A percentile compares a stretch with the other conserved stretches of the same genome.
These are phyloP conservation scores for Nylanderia fulva DNA, from an alignment of 1,140 invertebrate species.

Conservation along the genomic window DNA sequence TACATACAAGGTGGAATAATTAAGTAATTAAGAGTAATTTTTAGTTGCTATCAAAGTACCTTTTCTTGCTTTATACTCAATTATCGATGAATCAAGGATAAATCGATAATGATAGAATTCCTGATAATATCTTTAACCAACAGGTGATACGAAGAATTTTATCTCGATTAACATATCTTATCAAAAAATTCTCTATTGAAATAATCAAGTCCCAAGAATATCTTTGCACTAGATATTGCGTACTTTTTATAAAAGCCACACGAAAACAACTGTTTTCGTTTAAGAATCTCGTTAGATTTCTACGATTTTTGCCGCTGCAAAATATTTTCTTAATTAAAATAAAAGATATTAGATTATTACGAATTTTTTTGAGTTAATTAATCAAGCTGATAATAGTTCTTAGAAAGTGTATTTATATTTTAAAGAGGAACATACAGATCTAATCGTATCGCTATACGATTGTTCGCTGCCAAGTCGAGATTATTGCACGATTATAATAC, in stretches of 20 bases:
- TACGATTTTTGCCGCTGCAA: not conserved
- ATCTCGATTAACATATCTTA: constrained; percentile 59
- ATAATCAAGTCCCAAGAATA: constrained; percentile 9
- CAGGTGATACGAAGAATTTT: constrained; percentile 18
- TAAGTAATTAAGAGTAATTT: too few species aligned
- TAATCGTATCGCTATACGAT: too few species aligned
- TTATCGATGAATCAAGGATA: constrained; percentile 20
- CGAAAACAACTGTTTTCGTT: not conserved
- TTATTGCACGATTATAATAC: too few species aligned
- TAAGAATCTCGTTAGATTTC: not conserved
- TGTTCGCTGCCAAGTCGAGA: too few species aligned
- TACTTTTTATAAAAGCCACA: not conserved
- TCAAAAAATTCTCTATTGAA: constrained; percentile 33
- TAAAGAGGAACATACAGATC: too few species aligned
- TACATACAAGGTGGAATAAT: not conserved
- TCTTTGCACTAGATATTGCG: not conserved
- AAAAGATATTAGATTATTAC: too few species aligned
- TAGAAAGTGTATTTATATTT: too few species aligned
- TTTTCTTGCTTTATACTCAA: not conserved
- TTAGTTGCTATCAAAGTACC: constrained; percentile 13
- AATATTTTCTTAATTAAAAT: not conserved
- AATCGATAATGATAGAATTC: constrained; percentile 27
- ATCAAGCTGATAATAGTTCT: too few species aligned
- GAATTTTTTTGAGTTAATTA: too few species aligned
- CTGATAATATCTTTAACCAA: not conserved